Percentiles rank a stretch among this genome's conserved stretches.
Evolutionary conservation across 2,113 vertebrate species (phyloP).

Genomic region (Mesitornis unicolor): DNA sequence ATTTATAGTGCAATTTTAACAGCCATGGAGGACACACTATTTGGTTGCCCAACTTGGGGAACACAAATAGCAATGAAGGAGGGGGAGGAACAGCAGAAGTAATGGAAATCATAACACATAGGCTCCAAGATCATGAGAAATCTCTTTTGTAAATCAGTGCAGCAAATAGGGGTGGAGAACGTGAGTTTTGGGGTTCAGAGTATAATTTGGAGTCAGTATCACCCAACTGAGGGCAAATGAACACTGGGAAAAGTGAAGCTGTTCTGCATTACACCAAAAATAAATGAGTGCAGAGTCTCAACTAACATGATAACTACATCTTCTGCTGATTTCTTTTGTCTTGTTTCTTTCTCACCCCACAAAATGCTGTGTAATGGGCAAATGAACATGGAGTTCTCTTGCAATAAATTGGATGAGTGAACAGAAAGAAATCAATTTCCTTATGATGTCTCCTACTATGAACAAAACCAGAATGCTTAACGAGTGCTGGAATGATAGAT

Average conservation of each 20-base stretch:
- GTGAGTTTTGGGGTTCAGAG: not conserved
- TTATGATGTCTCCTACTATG: not conserved
- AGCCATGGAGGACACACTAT: not conserved
- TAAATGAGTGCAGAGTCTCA: not conserved
- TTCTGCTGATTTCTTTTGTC: conserved; percentile 17
- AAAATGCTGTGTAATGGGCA: not conserved
- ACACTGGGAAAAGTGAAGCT: not conserved
- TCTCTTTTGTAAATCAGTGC: not conserved
- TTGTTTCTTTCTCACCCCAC: conserved; percentile 25
- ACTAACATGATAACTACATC: conserved; percentile 13
- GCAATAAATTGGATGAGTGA: conserved; percentile 11
- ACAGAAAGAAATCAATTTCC: conserved; percentile 23
- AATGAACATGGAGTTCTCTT: conserved; percentile 17
- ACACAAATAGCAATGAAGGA: not conserved
- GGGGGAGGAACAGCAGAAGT: not conserved
- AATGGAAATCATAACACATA: not conserved
- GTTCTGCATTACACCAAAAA: conserved; percentile 2
- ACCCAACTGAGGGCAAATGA: not conserved
- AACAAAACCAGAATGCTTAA: conserved; percentile 38
- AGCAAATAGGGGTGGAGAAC: not conserved
- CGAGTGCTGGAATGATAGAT: not conserved
- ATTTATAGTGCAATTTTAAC: not conserved
- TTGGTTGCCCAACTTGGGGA: not conserved
- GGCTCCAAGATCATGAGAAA: not conserved
- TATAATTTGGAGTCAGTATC: not conserved